Percentiles rank a stretch among this genome's conserved stretches.
These are phyloP conservation scores for Salpingus planirostris DNA, from an alignment of 2,888 invertebrate genomes.

Conservation along the genomic window DNA sequence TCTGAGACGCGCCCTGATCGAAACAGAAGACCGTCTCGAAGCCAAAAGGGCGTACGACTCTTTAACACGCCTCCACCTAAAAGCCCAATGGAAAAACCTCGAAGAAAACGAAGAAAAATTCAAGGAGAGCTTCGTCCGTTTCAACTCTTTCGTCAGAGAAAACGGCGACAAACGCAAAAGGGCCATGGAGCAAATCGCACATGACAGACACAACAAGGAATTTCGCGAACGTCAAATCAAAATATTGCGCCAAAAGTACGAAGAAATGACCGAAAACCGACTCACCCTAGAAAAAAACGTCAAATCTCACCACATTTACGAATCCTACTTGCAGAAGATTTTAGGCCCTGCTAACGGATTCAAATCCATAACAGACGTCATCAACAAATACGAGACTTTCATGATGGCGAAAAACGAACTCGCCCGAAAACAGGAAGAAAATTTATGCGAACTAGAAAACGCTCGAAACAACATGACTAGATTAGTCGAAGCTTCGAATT, in stretches of 20 bases:
- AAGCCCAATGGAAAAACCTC: slow-evolving; percentile 1
- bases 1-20: neutral
- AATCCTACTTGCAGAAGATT: slow-evolving; percentile 5
- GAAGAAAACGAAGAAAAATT: neutral
- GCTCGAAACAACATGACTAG: slow-evolving; percentile 27
- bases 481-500: slow-evolving; percentile 50
- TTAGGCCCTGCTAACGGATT: slow-evolving; percentile 2
- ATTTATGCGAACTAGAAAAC: slow-evolving; percentile 1
- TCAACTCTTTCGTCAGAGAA: neutral
- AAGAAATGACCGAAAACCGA: too few relatives aligned
- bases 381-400: slow-evolving; percentile 8
- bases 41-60: neutral
- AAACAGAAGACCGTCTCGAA: neutral
- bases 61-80: neutral
- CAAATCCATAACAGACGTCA: slow-evolving; percentile 2
- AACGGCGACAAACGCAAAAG: neutral
- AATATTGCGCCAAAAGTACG: too few relatives aligned
- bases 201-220: too few relatives aligned
- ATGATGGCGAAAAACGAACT: slow-evolving; percentile 5
- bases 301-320: too few relatives aligned
- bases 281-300: too few relatives aligned
- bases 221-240: too few relatives aligned
- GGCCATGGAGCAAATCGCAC: neutral
- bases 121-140: neutral
- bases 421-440: slow-evolving; percentile 1